phyloP scores from a whole-genome alignment of 2,113 vertebrate genomes.

The Syngnathus floridae region DNA sequence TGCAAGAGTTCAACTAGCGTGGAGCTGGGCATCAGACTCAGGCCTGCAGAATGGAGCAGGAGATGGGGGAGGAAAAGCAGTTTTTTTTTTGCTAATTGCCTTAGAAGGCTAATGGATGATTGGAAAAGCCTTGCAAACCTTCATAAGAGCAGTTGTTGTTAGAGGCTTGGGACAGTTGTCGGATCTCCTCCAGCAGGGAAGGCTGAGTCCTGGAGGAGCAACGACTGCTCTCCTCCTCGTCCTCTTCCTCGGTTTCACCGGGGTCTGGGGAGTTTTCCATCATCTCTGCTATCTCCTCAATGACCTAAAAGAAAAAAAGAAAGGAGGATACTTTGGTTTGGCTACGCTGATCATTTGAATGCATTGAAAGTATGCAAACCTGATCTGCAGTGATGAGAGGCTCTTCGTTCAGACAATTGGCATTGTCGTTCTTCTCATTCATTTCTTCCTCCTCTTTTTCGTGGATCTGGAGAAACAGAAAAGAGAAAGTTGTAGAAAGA shows the following conservation, averaged over 20 bases:
- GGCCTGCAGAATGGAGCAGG: constrained; percentile 59
- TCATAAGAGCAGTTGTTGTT: constrained; percentile 87
- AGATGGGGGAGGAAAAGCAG: not conserved
- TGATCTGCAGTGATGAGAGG: constrained; percentile 87
- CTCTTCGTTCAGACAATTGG: constrained; percentile 81
- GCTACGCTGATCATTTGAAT: not conserved
- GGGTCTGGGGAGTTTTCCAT: constrained; percentile 93
- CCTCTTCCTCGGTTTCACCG: constrained; percentile 82
- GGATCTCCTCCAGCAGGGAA: constrained; percentile 83
- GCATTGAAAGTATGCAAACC: constrained; percentile 54
- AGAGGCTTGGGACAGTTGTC: constrained; percentile 77
- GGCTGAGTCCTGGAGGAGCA: constrained; percentile 75
- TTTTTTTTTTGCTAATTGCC: too few relatives aligned
- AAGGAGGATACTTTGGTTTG: not conserved
- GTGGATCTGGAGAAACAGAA: constrained; percentile 68
- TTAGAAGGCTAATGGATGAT: too few relatives aligned
- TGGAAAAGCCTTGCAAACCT: constrained; percentile 58
- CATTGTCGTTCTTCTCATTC: constrained; percentile 87
- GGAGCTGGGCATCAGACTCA: constrained; percentile 77
- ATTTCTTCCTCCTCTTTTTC: constrained; percentile 89
- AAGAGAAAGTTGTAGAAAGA: not conserved
- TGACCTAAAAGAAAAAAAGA: constrained; percentile 71
- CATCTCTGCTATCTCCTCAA: constrained; percentile 93
- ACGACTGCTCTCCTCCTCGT: constrained; percentile 76
- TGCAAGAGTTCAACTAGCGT: constrained; percentile 76